phyloP scores from a whole-genome alignment of 1,140 invertebrate species.

The Medauroidea extradentata region DNA sequence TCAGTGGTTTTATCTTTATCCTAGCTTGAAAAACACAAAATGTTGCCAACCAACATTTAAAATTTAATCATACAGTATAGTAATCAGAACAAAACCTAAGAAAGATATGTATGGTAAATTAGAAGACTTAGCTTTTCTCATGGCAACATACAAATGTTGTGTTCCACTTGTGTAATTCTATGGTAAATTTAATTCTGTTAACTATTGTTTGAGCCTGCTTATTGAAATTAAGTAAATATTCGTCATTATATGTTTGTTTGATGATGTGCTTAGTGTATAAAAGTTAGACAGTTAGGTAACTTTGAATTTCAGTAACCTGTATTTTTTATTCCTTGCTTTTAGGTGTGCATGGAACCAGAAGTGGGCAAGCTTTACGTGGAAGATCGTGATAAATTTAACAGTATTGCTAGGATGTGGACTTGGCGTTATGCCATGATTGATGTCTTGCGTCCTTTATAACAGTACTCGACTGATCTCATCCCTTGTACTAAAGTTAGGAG shows the following conservation, averaged over 20 bases:
- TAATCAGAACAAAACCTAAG: no score
- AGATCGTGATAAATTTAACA: conserved; percentile 71
- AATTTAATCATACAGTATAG: no score
- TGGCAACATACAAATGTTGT: neutral
- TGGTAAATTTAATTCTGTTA: neutral
- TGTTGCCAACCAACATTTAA: no score
- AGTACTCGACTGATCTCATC: no score
- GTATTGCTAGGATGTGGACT: conserved; percentile 81
- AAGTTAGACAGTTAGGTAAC: neutral
- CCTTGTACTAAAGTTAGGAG: no score
- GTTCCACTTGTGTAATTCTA: neutral
- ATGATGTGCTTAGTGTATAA: neutral
- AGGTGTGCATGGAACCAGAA: conserved; percentile 89
- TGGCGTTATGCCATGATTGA: conserved; percentile 93
- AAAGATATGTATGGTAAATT: no score
- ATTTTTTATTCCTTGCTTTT: conserved; percentile 23
- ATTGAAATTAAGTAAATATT: neutral
- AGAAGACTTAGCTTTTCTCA: no score
- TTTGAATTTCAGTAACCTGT: neutral
- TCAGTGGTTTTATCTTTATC: no score
- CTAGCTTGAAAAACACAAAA: no score
- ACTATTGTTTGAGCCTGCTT: neutral
- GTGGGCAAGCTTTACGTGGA: conserved; percentile 76
- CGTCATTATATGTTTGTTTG: neutral
- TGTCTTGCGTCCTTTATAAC: conserved; percentile 49